Conservation (phyloP, 2,888 invertebrate species). For the Molorchus minor region DNA sequence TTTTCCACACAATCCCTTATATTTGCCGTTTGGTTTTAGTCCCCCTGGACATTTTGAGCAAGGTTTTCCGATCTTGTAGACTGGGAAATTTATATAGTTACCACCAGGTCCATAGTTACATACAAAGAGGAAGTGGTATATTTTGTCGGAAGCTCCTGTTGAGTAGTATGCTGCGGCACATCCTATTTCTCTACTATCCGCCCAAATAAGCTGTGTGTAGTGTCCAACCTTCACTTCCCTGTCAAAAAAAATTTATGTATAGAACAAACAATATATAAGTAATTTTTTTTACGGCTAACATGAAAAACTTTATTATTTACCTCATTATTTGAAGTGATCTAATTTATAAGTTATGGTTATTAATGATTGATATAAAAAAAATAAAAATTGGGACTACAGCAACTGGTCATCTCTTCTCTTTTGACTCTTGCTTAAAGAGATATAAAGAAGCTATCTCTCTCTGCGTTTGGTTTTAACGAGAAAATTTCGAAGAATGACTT, state of each 20-base stretch:
- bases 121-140: slow-evolving; percentile 53
- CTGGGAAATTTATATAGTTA: slow-evolving; percentile 54
- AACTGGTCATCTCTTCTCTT: too few relatives aligned
- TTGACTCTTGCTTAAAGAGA: too few relatives aligned
- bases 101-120: slow-evolving; percentile 61
- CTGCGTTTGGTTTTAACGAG: too few relatives aligned
- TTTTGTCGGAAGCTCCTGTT: slow-evolving; percentile 26
- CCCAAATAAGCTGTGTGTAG: slow-evolving; percentile 60
- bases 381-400: too few relatives aligned
- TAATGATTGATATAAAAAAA: too few relatives aligned
- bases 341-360: too few relatives aligned
- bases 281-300: too few relatives aligned
- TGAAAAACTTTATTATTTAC: too few relatives aligned
- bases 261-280: too few relatives aligned
- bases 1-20: slow-evolving; percentile 51
- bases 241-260: slow-evolving; percentile 28
- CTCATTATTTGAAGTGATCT: too few relatives aligned
- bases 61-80: slow-evolving; percentile 55
- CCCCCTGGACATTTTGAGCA: slow-evolving; percentile 48
- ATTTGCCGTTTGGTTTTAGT: slow-evolving; percentile 44
- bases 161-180: slow-evolving; percentile 56
- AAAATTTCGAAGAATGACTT: too few relatives aligned
- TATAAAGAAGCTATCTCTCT: not conserved
- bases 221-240: slow-evolving; percentile 56
- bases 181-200: slow-evolving; percentile 55